Base-by-base conservation (phyloP, 2,888 invertebrate species). In the Thera britannica region DNA sequence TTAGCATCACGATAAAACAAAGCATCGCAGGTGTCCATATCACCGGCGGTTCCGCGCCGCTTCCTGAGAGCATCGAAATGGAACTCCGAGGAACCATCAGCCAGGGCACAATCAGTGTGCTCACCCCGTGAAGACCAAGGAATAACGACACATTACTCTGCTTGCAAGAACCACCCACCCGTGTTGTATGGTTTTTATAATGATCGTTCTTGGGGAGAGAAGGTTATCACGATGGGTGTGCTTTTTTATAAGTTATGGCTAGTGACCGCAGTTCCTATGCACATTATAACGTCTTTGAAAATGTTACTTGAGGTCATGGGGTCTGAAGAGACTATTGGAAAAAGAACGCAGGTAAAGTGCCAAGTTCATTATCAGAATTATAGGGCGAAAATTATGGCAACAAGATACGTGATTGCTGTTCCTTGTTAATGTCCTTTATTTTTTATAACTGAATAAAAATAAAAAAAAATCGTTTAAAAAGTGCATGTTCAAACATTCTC, bases 141-240 rank as follows among this genome's bases (percentile, higher is more conserved):
- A 35, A 48, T 35, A 58, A 51, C 44, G 36, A 48, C 23, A 11
- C n/a, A 46, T 46, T 44, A 46, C 0, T 46, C 44, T 46, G 9
- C n/a, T 52, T 12, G 51, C 52, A 11, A 54, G 41, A 36, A 12
- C 41, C 54, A 67, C 48, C 46, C 46, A 54, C 48, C 62, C 67
- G 87, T 85, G 83, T 81, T 68, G 75, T 86, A 86, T 86, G 84
- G 77, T 82, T 83, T 80, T 81, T 75, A 57, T 70, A 49, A 58
- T 12, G 54, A 11, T 51, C 51, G 7, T 35, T 61, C 54, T 62
- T 54, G 34, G 12, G 23, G 38, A 34, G 12, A 35, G 44, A 51
- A 23, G 41, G 52, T 52, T 52, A 51, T 12, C 23, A 34, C n/a
- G 9, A 34, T 2, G 34, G 23, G 34, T 34, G 51, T 55, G 44